phyloP scores from a whole-genome alignment of 2,797 vertebrate species.

The Lateolabrax maculatus region DNA sequence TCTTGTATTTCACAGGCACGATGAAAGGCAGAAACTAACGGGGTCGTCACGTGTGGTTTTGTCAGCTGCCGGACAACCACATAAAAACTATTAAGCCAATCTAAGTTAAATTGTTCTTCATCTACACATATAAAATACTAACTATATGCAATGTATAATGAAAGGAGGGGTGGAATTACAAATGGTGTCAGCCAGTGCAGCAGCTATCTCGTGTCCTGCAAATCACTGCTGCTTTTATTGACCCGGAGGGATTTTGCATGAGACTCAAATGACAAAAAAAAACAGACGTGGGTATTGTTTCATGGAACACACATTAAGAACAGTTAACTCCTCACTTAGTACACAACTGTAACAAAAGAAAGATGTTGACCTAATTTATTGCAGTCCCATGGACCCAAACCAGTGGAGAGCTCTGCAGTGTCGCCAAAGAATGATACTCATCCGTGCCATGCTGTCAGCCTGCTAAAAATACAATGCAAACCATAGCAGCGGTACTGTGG shows the following conservation, averaged over 20 bases:
- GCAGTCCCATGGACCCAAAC: constrained; percentile 12
- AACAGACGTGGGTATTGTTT: constrained; percentile 25
- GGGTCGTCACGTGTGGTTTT: constrained; percentile 12
- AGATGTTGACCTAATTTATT: constrained; percentile 39
- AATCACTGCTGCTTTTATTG: constrained; percentile 35
- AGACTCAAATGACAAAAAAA: constrained; percentile 24
- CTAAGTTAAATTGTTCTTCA: not conserved
- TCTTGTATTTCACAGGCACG: constrained; percentile 35
- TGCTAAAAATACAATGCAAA: constrained; percentile 72
- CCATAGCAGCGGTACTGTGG: constrained; percentile 27
- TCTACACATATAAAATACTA: not conserved
- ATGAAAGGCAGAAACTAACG: constrained; percentile 28
- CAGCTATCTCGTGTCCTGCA: constrained; percentile 29
- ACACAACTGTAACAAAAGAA: constrained; percentile 22
- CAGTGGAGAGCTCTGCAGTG: constrained; percentile 25
- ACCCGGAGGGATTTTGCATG: constrained; percentile 25
- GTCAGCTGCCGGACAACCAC: not conserved
- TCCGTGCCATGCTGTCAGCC: constrained; percentile 57
- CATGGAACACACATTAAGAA: not conserved
- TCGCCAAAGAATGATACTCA: constrained; percentile 64
- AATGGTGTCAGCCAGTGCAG: constrained; percentile 8
- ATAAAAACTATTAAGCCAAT: not conserved
- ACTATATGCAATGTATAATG: not conserved
- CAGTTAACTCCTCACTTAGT: constrained; percentile 28
- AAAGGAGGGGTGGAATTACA: not conserved